Percentiles rank a stretch among this genome's conserved stretches.
Conservation (phyloP, 1,140 invertebrate species). For the Euwallacea fornicatus region DNA sequence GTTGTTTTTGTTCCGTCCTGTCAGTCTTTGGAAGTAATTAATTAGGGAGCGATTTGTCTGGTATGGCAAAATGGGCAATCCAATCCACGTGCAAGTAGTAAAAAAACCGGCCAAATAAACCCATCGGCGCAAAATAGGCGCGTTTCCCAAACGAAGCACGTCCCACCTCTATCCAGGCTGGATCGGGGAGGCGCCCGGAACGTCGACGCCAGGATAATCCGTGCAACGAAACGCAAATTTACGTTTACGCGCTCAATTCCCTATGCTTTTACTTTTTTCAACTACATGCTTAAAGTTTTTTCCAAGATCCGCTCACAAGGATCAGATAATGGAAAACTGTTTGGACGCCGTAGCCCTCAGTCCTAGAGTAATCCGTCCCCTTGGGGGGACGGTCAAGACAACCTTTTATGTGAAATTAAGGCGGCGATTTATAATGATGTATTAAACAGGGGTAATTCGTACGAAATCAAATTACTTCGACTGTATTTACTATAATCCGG, state of each 20-base stretch:
- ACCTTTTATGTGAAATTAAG: slow-evolving; percentile 42
- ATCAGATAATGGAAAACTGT: too few relatives aligned
- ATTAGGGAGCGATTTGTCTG: too few relatives aligned
- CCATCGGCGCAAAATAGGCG: slow-evolving; percentile 35
- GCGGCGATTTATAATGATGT: slow-evolving; percentile 51
- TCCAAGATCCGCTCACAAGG: too few relatives aligned
- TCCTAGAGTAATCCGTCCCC: too few relatives aligned
- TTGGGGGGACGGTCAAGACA: too few relatives aligned
- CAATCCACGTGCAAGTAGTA: slow-evolving; percentile 30
- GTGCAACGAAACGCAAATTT: slow-evolving; percentile 29
- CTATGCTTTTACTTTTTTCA: too few relatives aligned
- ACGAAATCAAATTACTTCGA: slow-evolving; percentile 54
- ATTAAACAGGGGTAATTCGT: slow-evolving; percentile 54
- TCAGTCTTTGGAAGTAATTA: too few relatives aligned
- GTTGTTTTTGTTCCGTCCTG: too few relatives aligned
- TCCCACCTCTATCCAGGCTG: slow-evolving; percentile 32
- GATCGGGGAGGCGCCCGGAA: slow-evolving; percentile 35
- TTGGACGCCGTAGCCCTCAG: too few relatives aligned
- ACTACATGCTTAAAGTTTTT: too few relatives aligned
- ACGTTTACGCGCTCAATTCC: slow-evolving; percentile 14
- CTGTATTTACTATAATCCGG: slow-evolving; percentile 52
- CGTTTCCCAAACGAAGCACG: slow-evolving; percentile 34
- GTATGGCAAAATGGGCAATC: not conserved
- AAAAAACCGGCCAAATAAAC: slow-evolving; percentile 29
- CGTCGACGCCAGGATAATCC: slow-evolving; percentile 34